A percentile compares a stretch with the other conserved stretches of the same genome.
phyloP scores from a whole-genome alignment of 2,113 vertebrate genomes.

The Callorhinus ursinus region DNA sequence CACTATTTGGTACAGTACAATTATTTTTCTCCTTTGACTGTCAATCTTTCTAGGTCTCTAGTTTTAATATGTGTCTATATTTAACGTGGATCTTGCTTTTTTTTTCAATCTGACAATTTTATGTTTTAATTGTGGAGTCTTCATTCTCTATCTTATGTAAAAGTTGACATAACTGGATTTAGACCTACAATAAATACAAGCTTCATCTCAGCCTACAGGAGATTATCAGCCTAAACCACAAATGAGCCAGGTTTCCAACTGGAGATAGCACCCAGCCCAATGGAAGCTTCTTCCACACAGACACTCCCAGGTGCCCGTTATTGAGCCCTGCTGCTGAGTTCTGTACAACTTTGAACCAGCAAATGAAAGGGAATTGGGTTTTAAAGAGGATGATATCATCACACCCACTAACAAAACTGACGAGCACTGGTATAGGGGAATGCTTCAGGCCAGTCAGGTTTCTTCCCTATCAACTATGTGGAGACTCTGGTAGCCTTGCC shows the following conservation, averaged over 20 bases:
- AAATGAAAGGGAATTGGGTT: conserved; percentile 98
- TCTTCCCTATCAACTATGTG: conserved; percentile 99
- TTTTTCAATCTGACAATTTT: background rate
- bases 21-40: background rate
- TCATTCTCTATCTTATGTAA: background rate
- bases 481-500: conserved; percentile 97
- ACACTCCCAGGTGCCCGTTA: conserved; percentile 89
- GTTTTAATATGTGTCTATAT: background rate
- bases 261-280: conserved; percentile 92
- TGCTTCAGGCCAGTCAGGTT: conserved; percentile 98
- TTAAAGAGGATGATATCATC: conserved; percentile 98
- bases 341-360: conserved; percentile 98
- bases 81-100: background rate
- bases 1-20: background rate
- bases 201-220: conserved; percentile 91
- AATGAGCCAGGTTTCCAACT: conserved; percentile 90
- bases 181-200: conserved; percentile 84
- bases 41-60: background rate
- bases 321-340: conserved; percentile 96
- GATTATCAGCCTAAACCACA: conserved; percentile 95
- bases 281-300: conserved; percentile 91
- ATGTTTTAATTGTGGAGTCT: background rate
- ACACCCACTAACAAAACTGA: conserved; percentile 98
- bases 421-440: conserved; percentile 99
- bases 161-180: background rate